Conservation (phyloP, 2,113 vertebrate genomes). For the Naja naja region DNA sequence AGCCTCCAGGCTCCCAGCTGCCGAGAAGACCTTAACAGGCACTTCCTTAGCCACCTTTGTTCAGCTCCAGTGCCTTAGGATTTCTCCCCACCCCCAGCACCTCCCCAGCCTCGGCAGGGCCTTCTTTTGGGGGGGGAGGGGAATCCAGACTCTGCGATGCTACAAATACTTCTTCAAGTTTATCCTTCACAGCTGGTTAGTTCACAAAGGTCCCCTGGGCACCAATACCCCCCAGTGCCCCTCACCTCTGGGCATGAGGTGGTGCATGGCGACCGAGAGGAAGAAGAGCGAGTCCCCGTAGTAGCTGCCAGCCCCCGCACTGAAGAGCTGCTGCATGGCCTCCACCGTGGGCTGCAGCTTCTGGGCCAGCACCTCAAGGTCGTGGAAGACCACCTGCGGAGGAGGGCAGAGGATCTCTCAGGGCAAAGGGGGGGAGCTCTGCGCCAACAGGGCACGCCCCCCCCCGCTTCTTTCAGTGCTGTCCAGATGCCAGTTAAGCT, state of each 20-base stretch:
- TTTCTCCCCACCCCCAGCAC: neutral
- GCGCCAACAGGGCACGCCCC: neutral
- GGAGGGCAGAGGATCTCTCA: neutral
- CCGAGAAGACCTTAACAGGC: neutral
- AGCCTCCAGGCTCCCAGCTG: neutral
- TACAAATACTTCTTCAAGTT: neutral
- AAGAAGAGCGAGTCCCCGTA: conserved; percentile 98
- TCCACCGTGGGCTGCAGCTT: conserved; percentile 89
- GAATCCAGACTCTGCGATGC: neutral
- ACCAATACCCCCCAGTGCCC: neutral
- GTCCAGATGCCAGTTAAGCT: neutral
- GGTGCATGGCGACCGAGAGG: conserved; percentile 95
- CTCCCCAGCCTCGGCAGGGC: too few species aligned
- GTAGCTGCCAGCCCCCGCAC: conserved; percentile 89
- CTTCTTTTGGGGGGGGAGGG: neutral
- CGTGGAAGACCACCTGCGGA: conserved; percentile 87
- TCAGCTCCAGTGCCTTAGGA: neutral
- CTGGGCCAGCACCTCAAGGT: conserved; percentile 81
- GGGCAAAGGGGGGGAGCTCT: neutral
- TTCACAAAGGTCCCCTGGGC: neutral
- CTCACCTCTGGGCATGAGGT: conserved; percentile 90
- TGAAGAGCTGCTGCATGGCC: conserved; percentile 98
- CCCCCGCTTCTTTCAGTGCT: too few species aligned
- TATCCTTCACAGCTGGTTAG: neutral
- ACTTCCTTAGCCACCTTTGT: neutral